A percentile compares a stretch with the other conserved stretches of the same genome.
Evolutionary conservation across 92 coral and sea anemone species (phyloP).

Genomic region (Anthopleura xanthogrammica): DNA sequence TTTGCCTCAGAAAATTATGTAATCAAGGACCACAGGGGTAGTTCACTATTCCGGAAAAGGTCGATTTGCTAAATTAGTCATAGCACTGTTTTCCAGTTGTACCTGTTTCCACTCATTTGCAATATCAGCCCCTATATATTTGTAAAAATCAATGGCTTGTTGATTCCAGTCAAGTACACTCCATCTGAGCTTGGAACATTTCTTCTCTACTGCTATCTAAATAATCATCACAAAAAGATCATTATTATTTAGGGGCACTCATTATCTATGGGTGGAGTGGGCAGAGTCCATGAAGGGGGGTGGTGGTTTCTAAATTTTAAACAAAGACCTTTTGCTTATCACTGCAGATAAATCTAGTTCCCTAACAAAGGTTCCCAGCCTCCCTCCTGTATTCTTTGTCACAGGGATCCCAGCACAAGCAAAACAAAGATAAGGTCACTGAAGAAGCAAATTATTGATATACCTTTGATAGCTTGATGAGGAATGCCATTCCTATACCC

Average conservation of each 20-base stretch:
- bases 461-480: background rate
- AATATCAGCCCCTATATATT: slow-evolving; percentile 51
- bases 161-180: slow-evolving; percentile 61
- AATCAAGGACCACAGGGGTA: background rate
- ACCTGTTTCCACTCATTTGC: slow-evolving; percentile 51
- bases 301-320: no score
- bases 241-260: background rate
- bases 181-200: slow-evolving; percentile 66
- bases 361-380: no score
- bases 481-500: background rate
- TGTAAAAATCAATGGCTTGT: slow-evolving; percentile 64
- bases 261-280: background rate
- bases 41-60: background rate
- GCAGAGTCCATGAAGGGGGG: no score
- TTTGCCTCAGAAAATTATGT: no score
- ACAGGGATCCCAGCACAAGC: no score
- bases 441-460: background rate
- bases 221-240: slow-evolving; percentile 4
- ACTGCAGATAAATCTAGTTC: no score
- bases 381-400: no score
- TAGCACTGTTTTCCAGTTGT: slow-evolving; percentile 37
- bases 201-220: slow-evolving; percentile 68
- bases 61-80: slow-evolving; percentile 40
- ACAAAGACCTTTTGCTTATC: no score
- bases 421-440: background rate